A percentile compares a stretch with the other conserved stretches of the same genome.
Conservation (phyloP, 37 sponge, comb jelly and placozoan genomes). For the Ephydatia muelleri region DNA sequence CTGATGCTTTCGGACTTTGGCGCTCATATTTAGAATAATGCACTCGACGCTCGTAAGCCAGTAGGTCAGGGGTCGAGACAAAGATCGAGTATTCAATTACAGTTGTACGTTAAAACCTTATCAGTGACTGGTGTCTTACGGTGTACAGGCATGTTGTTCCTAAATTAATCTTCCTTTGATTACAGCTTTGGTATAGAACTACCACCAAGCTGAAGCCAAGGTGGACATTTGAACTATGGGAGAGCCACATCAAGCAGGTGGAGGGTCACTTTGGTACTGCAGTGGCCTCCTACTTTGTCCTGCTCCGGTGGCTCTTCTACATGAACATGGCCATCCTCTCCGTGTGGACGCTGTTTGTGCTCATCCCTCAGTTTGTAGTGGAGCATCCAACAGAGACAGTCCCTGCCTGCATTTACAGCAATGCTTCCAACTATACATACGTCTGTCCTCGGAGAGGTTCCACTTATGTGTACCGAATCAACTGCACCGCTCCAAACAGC, state of each 20-base stretch:
- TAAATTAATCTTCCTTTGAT: too few relatives aligned
- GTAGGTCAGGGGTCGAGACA: too few relatives aligned
- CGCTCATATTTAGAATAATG: too few relatives aligned
- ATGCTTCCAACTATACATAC: neutral
- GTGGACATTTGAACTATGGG: slow-evolving; percentile 64
- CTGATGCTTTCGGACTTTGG: too few relatives aligned
- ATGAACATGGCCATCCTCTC: slow-evolving; percentile 74
- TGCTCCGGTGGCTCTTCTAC: slow-evolving; percentile 87
- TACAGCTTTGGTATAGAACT: neutral
- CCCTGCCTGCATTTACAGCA: neutral
- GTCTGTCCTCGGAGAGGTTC: neutral
- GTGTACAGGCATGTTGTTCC: too few relatives aligned
- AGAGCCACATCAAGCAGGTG: slow-evolving; percentile 75
- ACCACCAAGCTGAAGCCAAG: neutral
- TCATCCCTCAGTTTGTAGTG: slow-evolving; percentile 65
- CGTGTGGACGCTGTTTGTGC: slow-evolving; percentile 66
- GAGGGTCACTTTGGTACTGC: slow-evolving; percentile 91
- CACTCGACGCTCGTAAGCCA: too few relatives aligned
- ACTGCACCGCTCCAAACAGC: neutral
- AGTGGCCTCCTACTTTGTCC: slow-evolving; percentile 92
- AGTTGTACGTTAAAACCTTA: too few relatives aligned
- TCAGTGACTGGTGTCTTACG: too few relatives aligned
- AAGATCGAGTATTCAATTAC: too few relatives aligned
- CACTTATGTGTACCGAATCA: neutral
- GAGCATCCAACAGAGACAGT: neutral